Conservation (phyloP, 2,113 vertebrate species). For the Dermatemys mawii region DNA sequence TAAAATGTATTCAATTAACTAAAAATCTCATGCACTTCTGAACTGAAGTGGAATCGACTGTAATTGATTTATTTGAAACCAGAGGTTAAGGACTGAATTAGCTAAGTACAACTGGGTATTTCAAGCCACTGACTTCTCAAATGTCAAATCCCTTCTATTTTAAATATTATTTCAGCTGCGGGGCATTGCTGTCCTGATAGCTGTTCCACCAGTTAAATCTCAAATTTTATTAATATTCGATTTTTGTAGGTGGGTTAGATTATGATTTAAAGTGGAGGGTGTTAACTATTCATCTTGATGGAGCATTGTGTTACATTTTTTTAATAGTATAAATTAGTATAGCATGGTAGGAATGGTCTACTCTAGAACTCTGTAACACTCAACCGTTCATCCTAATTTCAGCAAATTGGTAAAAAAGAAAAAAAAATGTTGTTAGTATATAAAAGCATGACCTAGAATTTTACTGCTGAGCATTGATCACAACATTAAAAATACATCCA, state of each 20-base stretch:
- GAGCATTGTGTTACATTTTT: slow-evolving; percentile 52
- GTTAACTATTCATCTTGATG: slow-evolving; percentile 53
- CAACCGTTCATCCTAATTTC: slow-evolving; percentile 56
- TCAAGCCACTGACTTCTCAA: slow-evolving; percentile 93
- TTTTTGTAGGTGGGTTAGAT: slow-evolving; percentile 78
- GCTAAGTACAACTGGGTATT: slow-evolving; percentile 94
- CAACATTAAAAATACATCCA: background rate
- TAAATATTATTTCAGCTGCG: slow-evolving; percentile 90
- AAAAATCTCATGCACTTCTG: slow-evolving; percentile 89
- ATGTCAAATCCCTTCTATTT: slow-evolving; percentile 90
- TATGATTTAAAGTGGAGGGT: slow-evolving; percentile 65
- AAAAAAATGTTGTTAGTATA: slow-evolving; percentile 17
- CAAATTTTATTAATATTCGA: slow-evolving; percentile 89
- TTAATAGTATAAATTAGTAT: slow-evolving; percentile 61
- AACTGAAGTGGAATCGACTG: slow-evolving; percentile 92
- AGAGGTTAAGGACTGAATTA: slow-evolving; percentile 97
- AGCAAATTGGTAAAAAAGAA: background rate
- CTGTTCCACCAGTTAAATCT: slow-evolving; percentile 88
- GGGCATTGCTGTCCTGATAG: slow-evolving; percentile 87
- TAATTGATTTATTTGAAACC: slow-evolving; percentile 96
- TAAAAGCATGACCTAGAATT: slow-evolving; percentile 61
- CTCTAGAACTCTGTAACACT: slow-evolving; percentile 43
- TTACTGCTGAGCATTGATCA: slow-evolving; percentile 22
- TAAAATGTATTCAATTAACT: slow-evolving; percentile 91
- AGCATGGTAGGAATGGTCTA: background rate